Conservation (phyloP, 35 echinoderm and acorn worm genomes). For the Stichopus chloronotus region DNA sequence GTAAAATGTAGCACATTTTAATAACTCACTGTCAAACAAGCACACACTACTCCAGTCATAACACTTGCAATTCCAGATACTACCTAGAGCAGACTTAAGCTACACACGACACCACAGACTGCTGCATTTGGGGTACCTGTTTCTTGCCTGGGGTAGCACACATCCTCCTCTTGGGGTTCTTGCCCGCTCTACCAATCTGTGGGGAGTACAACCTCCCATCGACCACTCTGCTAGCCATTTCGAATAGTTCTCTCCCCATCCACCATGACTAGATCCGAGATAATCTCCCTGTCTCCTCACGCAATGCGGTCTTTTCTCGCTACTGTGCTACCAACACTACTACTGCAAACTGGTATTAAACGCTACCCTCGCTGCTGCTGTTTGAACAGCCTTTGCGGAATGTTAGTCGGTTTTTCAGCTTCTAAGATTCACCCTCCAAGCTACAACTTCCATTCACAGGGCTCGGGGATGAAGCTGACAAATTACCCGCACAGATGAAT, state of each 20-base stretch:
- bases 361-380: not conserved
- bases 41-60: too few species aligned
- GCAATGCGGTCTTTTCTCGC: not conserved
- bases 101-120: too few species aligned
- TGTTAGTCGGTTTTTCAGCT: not conserved
- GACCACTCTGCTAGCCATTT: slow-evolving; percentile 50
- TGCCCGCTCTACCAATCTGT: slow-evolving; percentile 36
- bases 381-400: slow-evolving; percentile 22
- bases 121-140: not conserved
- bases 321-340: not conserved
- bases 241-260: not conserved
- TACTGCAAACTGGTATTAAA: not conserved
- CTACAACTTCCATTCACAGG: slow-evolving; percentile 35
- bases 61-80: too few species aligned
- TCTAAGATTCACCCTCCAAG: slow-evolving; percentile 35
- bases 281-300: not conserved
- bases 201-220: slow-evolving; percentile 54
- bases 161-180: slow-evolving; percentile 44
- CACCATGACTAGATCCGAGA: slow-evolving; percentile 40
- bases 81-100: too few species aligned
- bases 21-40: too few species aligned
- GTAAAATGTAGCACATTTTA: too few species aligned
- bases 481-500: slow-evolving; percentile 47
- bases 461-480: slow-evolving; percentile 6
- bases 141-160: slow-evolving; percentile 43